A percentile compares a stretch with the other conserved stretches of the same genome.
Conservation (phyloP, 92 coral and sea anemone genomes). For the Porites cylindrica region DNA sequence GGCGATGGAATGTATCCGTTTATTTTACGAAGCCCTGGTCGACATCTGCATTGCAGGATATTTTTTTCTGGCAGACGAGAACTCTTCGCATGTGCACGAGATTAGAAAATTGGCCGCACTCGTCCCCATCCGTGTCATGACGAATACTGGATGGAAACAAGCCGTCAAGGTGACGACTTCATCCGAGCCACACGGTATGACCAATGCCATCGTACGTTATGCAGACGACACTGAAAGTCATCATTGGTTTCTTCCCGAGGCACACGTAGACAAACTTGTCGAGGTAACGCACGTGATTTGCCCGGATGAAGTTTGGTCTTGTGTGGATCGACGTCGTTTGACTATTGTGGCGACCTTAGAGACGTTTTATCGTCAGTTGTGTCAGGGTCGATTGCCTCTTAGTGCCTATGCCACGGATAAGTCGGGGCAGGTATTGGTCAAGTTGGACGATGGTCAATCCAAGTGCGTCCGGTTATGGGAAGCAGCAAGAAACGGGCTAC, state of each 20-base stretch:
- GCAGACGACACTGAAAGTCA: neutral
- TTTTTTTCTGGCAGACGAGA: neutral
- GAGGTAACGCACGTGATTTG: conserved; percentile 6
- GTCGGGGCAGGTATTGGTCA: neutral
- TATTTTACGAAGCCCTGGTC: neutral
- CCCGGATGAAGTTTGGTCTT: neutral
- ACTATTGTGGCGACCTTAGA: neutral
- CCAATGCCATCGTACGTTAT: neutral
- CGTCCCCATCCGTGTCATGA: neutral
- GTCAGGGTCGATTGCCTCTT: neutral
- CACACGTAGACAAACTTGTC: neutral
- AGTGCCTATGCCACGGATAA: neutral
- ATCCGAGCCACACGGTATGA: too few relatives aligned
- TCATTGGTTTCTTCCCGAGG: neutral
- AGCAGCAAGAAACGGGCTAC: neutral
- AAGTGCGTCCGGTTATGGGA: neutral
- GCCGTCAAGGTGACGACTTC: neutral
- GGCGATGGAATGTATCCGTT: neutral
- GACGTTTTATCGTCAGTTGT: neutral
- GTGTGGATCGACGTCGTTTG: neutral
- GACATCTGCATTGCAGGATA: neutral
- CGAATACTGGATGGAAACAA: conserved; percentile 3
- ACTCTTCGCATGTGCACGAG: neutral
- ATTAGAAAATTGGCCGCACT: neutral
- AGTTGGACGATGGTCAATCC: neutral